Conservation (phyloP, 2,888 invertebrate genomes). For the Ethmia dodecea region DNA sequence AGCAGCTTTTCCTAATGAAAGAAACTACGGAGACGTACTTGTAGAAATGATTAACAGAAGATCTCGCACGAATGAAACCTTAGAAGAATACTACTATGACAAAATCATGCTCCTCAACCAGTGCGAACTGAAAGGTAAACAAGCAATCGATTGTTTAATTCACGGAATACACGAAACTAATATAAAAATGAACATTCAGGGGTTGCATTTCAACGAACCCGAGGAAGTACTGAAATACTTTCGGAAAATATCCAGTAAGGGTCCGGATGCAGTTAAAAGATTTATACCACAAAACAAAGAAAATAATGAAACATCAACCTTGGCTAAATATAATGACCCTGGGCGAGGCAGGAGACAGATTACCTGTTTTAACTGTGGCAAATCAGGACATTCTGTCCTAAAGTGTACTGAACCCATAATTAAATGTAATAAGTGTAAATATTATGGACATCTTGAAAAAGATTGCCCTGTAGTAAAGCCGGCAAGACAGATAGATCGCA, state of each 20-base stretch:
- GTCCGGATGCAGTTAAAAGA: no score
- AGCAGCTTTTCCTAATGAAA: constrained; percentile 10
- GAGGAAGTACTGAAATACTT: neutral
- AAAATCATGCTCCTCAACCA: constrained; percentile 1
- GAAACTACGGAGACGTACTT: constrained; percentile 8
- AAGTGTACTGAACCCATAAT: neutral
- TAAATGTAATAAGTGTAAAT: neutral
- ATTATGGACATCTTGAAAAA: neutral
- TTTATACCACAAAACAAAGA: no score
- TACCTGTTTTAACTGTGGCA: neutral
- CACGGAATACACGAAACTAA: constrained; percentile 11
- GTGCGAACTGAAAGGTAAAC: neutral
- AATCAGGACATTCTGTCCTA: neutral
- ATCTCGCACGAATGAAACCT: neutral
- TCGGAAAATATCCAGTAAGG: neutral
- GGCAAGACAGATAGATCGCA: no score
- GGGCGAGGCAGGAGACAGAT: neutral
- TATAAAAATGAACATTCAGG: neutral
- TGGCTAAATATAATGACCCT: no score
- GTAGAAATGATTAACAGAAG: neutral
- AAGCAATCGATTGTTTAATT: constrained; percentile 8
- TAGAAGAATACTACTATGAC: constrained; percentile 12
- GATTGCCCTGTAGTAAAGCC: neutral
- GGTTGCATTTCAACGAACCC: neutral
- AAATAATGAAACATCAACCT: no score